Percentiles rank a stretch among this genome's conserved stretches.
Evolutionary conservation across 1,140 invertebrate species (phyloP).

Genomic region (Drosophila punjabiensis): DNA sequence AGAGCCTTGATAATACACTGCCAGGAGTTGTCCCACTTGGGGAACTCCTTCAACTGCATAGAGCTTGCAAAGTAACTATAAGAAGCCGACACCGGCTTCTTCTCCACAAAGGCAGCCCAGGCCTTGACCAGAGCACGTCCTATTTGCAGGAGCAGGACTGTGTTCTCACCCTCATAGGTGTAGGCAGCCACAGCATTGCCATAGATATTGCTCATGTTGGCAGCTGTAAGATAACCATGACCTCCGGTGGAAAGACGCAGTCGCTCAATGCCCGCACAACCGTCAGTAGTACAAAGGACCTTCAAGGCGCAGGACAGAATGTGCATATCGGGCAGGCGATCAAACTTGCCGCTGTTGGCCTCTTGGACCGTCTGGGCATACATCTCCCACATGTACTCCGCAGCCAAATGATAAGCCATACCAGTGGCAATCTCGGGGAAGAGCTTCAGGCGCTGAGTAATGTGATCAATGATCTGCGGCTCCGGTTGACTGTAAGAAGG

Average conservation of each 20-base stretch:
- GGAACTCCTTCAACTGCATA: slow-evolving; percentile 83
- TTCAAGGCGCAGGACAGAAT: slow-evolving; percentile 96
- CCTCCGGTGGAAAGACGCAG: slow-evolving; percentile 94
- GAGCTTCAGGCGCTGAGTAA: slow-evolving; percentile 96
- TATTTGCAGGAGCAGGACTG: slow-evolving; percentile 95
- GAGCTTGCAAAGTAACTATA: slow-evolving; percentile 88
- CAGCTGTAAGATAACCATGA: slow-evolving; percentile 95
- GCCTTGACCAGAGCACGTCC: slow-evolving; percentile 92
- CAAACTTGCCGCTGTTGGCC: slow-evolving; percentile 91
- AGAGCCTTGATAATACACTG: slow-evolving; percentile 89
- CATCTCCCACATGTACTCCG: slow-evolving; percentile 91
- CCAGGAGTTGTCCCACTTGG: slow-evolving; percentile 88
- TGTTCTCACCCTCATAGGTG: slow-evolving; percentile 98
- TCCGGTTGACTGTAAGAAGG: slow-evolving; percentile 87
- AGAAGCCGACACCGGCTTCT: slow-evolving; percentile 87
- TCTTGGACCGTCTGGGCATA: slow-evolving; percentile 93
- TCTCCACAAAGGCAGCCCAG: slow-evolving; percentile 88
- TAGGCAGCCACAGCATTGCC: slow-evolving; percentile 93
- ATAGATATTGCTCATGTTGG: slow-evolving; percentile 94
- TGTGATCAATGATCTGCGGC: slow-evolving; percentile 96
- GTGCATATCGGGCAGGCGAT: slow-evolving; percentile 94
- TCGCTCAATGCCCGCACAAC: slow-evolving; percentile 91
- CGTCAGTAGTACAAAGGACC: slow-evolving; percentile 92
- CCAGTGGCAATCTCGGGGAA: slow-evolving; percentile 92
- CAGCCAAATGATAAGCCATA: slow-evolving; percentile 91